Evolutionary conservation across 2,113 vertebrate genomes (phyloP).

Genomic region (human): DNA sequence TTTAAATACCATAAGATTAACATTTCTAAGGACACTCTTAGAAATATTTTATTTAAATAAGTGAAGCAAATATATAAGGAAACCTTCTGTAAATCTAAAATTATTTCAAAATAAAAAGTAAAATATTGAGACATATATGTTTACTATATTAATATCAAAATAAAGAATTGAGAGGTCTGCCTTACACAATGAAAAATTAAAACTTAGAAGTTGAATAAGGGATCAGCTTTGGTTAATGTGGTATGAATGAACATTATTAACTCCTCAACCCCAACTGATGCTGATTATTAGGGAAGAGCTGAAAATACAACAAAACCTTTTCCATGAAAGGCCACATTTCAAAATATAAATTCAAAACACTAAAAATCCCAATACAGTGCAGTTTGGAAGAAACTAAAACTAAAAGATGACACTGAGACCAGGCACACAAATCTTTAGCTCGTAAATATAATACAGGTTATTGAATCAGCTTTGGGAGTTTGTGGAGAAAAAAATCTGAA

Average conservation of each 20-base stretch:
- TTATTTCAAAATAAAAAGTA: slow-evolving; percentile 4
- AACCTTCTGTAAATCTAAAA: not conserved
- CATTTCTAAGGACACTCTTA: not conserved
- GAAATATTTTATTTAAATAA: not conserved
- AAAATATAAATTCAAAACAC: slow-evolving; percentile 3
- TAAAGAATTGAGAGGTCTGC: not conserved
- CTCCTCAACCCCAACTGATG: not conserved
- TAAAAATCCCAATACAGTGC: not conserved
- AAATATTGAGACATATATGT: not conserved
- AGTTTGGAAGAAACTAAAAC: not conserved
- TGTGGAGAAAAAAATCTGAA: not conserved
- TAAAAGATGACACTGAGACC: not conserved
- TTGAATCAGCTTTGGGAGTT: not conserved
- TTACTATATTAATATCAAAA: slow-evolving; percentile 41
- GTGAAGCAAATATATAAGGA: not conserved
- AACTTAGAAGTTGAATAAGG: not conserved
- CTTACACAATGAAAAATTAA: not conserved
- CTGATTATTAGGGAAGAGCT: not conserved
- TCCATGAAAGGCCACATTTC: slow-evolving; percentile 2
- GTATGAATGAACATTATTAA: not conserved
- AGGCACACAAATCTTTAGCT: not conserved
- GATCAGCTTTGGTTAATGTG: not conserved
- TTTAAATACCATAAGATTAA: not conserved
- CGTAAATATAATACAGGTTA: not conserved
- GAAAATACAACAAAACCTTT: not conserved